phyloP scores from a whole-genome alignment of 2,797 vertebrate genomes.

The Chanos chanos region DNA sequence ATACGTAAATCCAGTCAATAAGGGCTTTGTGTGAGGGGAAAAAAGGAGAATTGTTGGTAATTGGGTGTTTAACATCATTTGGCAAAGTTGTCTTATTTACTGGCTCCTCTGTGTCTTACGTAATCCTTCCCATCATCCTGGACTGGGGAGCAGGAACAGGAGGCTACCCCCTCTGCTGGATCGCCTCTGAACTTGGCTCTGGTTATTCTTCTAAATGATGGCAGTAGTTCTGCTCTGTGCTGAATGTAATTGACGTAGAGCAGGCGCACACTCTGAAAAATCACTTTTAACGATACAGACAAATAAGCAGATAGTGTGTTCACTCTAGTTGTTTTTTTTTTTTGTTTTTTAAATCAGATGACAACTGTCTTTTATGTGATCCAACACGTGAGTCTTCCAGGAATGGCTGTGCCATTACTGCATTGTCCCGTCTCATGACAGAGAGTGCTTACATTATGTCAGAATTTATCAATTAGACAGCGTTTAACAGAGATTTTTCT shows the following conservation, averaged over 20 bases:
- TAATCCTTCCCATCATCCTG: conserved; percentile 23
- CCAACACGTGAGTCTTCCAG: too few relatives aligned
- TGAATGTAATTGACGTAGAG: too few relatives aligned
- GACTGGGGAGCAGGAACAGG: not conserved
- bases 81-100: conserved; percentile 9
- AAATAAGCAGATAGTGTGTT: too few relatives aligned
- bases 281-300: too few relatives aligned
- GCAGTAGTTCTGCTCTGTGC: not conserved
- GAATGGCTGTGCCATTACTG: too few relatives aligned
- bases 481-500: not conserved
- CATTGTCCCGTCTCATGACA: too few relatives aligned
- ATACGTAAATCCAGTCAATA: conserved; percentile 40
- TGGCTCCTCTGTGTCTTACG: conserved; percentile 14
- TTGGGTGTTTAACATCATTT: conserved; percentile 38
- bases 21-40: conserved; percentile 43
- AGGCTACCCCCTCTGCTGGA: not conserved
- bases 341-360: too few relatives aligned
- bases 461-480: not conserved
- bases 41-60: conserved; percentile 40
- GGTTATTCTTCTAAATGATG: too few relatives aligned
- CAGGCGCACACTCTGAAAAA: too few relatives aligned
- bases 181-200: not conserved
- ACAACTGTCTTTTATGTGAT: too few relatives aligned
- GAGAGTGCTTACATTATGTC: too few relatives aligned
- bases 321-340: too few relatives aligned